Percentiles rank a stretch among this genome's conserved stretches.
These are phyloP conservation scores for Drosophila affinis DNA, from an alignment of 2,888 invertebrate genomes.

Conservation along the genomic window DNA sequence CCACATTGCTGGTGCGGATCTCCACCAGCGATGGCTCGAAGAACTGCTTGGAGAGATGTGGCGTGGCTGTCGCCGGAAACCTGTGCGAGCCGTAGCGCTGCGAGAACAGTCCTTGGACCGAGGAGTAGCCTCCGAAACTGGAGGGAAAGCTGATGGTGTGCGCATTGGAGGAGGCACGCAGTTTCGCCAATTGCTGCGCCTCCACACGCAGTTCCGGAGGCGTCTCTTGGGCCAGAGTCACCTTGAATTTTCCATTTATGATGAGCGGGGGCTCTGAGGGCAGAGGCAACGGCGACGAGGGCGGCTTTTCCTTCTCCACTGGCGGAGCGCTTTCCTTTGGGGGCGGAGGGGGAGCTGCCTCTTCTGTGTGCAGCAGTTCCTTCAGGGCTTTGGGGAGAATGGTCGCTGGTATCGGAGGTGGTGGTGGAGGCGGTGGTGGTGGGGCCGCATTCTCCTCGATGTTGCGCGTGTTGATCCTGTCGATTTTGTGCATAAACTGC, in stretches of 20 bases:
- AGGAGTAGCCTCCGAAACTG: slow-evolving; percentile 86
- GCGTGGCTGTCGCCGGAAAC: slow-evolving; percentile 71
- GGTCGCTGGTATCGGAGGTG: slow-evolving; percentile 82
- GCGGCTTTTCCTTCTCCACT: not conserved
- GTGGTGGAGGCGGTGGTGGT: slow-evolving; percentile 73
- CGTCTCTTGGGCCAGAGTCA: slow-evolving; percentile 84
- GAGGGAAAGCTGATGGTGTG: slow-evolving; percentile 89
- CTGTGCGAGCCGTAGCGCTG: slow-evolving; percentile 81
- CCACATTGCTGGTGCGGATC: slow-evolving; percentile 86
- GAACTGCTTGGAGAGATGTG: slow-evolving; percentile 91
- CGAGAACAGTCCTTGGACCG: slow-evolving; percentile 86
- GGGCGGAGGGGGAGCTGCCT: not conserved
- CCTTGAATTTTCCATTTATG: slow-evolving; percentile 85
- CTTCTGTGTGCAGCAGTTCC: slow-evolving; percentile 65
- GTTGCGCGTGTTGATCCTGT: slow-evolving; percentile 81
- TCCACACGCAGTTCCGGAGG: slow-evolving; percentile 77
- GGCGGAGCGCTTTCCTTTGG: not conserved
- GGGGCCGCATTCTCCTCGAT: slow-evolving; percentile 74
- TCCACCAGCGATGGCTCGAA: slow-evolving; percentile 93
- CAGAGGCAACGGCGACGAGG: slow-evolving; percentile 25
- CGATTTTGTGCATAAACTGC: slow-evolving; percentile 83
- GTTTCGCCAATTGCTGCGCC: slow-evolving; percentile 75
- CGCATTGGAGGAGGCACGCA: slow-evolving; percentile 83
- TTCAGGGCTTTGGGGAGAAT: slow-evolving; percentile 81
- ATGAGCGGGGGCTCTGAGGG: slow-evolving; percentile 65